Percentiles rank a stretch among this genome's conserved stretches.
These are phyloP conservation scores for Aythya baeri DNA, from an alignment of 2,113 vertebrate species.

Conservation along the genomic window DNA sequence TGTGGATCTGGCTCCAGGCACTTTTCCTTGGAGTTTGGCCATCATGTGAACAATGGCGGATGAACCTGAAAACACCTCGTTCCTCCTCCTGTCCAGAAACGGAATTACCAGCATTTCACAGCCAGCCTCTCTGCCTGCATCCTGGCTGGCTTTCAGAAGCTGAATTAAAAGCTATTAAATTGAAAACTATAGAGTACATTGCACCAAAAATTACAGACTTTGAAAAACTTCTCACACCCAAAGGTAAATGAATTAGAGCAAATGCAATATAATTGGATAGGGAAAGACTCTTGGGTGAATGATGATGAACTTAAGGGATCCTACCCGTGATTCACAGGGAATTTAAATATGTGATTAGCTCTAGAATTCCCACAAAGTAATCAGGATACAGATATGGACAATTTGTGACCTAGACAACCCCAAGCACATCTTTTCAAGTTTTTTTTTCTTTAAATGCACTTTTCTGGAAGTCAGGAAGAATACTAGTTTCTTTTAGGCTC, in stretches of 20 bases:
- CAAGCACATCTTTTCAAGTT: background rate
- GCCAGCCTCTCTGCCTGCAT: background rate
- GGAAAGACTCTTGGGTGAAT: background rate
- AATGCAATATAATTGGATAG: background rate
- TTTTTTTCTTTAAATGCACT: background rate
- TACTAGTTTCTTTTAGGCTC: background rate
- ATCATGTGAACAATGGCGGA: background rate
- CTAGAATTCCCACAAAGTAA: background rate
- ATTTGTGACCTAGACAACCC: background rate
- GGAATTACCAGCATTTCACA: background rate
- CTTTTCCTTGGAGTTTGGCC: background rate
- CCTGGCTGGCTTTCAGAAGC: background rate
- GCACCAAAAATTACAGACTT: background rate
- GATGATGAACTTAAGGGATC: background rate
- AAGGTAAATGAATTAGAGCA: background rate
- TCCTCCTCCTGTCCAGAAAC: background rate
- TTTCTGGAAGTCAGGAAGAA: background rate
- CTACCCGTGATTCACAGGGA: background rate
- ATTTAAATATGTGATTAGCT: background rate
- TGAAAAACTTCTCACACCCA: background rate
- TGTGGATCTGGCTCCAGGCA: background rate
- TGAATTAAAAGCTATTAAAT: background rate
- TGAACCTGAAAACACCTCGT: conserved; percentile 30
- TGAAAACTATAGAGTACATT: background rate
- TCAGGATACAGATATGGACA: background rate